Conservation (phyloP, 1,140 invertebrate species). For the Calycopis cecrops region DNA sequence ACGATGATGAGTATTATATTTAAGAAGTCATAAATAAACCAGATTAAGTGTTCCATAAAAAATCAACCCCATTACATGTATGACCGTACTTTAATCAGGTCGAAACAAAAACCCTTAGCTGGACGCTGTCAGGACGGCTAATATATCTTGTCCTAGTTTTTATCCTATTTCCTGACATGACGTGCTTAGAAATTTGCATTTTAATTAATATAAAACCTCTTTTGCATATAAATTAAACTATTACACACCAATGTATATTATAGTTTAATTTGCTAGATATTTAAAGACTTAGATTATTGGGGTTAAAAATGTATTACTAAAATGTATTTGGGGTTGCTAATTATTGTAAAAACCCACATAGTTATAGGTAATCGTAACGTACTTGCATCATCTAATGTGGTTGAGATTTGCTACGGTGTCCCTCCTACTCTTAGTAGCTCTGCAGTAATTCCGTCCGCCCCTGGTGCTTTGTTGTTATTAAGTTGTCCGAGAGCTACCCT, state of each 20-base stretch:
- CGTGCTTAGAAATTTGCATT: constrained; percentile 3
- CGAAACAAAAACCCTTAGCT: constrained; percentile 17
- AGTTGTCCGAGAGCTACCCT: neutral
- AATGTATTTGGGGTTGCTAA: no score
- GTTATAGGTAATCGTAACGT: no score
- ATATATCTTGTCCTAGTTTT: constrained; percentile 22
- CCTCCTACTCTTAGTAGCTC: constrained; percentile 13
- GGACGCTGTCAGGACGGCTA: constrained; percentile 16
- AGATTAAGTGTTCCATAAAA: neutral
- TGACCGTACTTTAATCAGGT: constrained; percentile 23
- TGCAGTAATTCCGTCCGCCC: constrained; percentile 13
- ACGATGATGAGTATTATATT: no score
- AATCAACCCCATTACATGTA: constrained; percentile 2
- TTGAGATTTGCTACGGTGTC: neutral
- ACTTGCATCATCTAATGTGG: no score
- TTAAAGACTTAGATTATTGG: no score
- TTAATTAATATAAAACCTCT: no score
- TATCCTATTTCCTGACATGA: constrained; percentile 19
- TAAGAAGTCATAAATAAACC: no score
- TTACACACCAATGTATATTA: no score
- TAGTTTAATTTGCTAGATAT: no score
- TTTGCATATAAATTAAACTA: no score
- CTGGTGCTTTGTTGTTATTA: constrained; percentile 14
- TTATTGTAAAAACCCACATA: no score
- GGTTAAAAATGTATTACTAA: no score